Conservation (phyloP, 2,113 vertebrate species). For the Mesocricetus auratus region DNA sequence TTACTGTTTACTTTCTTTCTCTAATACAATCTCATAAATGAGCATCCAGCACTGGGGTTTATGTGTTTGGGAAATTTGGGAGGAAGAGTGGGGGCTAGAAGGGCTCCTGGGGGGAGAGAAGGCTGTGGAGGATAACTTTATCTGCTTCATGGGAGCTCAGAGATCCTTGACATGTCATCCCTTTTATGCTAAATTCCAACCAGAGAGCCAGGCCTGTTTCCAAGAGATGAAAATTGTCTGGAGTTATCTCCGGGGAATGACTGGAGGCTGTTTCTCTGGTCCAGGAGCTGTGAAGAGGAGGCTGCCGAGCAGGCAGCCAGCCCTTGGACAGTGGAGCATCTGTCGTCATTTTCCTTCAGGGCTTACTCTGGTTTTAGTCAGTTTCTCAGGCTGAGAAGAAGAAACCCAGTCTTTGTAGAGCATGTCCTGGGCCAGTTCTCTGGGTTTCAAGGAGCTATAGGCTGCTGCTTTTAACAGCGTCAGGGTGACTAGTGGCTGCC, state of each 20-base stretch:
- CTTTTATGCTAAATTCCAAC: background rate
- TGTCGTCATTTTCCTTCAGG: background rate
- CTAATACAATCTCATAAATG: background rate
- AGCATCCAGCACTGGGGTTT: background rate
- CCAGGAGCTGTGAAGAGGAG: background rate
- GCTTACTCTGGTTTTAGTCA: background rate
- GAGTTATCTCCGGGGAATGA: background rate
- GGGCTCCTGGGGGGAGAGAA: background rate
- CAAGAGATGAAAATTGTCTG: background rate
- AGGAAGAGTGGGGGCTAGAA: background rate
- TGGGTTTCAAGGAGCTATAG: background rate
- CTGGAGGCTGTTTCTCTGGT: background rate
- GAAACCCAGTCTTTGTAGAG: background rate
- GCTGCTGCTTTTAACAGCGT: background rate
- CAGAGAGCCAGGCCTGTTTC: background rate
- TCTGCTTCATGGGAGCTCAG: background rate
- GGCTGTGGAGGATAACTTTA: background rate
- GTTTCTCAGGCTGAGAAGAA: background rate
- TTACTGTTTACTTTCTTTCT: background rate
- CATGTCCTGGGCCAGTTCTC: background rate
- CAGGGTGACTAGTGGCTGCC: background rate
- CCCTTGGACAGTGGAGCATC: background rate
- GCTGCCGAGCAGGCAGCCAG: rapidly evolving
- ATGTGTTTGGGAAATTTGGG: background rate
- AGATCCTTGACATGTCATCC: background rate